These are phyloP conservation scores for Phylloscopus whistleri DNA, from an alignment of 2,113 vertebrate genomes.

Conservation along the genomic window DNA sequence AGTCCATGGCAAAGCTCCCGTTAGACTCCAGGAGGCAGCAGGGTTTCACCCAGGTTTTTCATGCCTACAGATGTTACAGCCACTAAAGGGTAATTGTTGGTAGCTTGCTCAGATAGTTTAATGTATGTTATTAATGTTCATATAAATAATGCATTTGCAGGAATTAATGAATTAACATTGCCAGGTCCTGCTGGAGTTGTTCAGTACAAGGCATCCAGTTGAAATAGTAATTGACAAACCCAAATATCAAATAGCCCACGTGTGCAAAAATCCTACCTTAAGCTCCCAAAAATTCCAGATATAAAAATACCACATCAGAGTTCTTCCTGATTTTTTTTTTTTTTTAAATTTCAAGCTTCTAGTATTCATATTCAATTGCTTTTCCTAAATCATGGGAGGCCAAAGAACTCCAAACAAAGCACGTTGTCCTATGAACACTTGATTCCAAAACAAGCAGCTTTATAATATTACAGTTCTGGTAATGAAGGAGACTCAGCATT, in stretches of 20 bases:
- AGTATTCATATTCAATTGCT: not conserved
- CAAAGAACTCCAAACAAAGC: not conserved
- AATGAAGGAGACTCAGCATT: not conserved
- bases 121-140: not conserved
- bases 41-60: slow-evolving; percentile 13
- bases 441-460: not conserved
- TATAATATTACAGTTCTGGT: not conserved
- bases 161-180: not conserved
- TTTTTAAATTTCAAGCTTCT: not conserved
- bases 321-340: not conserved
- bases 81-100: not conserved
- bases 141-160: not conserved
- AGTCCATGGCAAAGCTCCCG: not conserved
- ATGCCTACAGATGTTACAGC: not conserved
- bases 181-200: not conserved
- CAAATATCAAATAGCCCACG: not conserved
- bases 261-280: not conserved
- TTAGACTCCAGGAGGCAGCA: slow-evolving; percentile 58
- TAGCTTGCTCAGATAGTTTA: not conserved
- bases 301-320: not conserved
- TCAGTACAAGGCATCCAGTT: not conserved
- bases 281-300: not conserved
- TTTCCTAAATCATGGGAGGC: not conserved
- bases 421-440: not conserved
- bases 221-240: not conserved